phyloP scores from a whole-genome alignment of 2,888 invertebrate species.

The Abscondita cerata region DNA sequence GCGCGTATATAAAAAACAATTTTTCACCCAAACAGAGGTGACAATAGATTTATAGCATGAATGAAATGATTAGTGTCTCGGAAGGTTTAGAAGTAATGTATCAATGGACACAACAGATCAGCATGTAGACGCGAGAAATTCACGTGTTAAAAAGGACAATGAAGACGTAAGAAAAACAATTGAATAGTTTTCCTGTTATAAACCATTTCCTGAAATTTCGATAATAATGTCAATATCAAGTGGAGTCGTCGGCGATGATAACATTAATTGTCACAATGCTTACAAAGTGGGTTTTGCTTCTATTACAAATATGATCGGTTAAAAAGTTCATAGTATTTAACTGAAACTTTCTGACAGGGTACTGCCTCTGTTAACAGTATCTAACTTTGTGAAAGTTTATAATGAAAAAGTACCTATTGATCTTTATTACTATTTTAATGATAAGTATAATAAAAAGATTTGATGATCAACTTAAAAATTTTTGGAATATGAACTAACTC shows the following conservation, averaged over 20 bases:
- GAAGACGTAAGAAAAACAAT: slow-evolving; percentile 7
- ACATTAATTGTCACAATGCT: not conserved
- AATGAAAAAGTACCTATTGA: too few species aligned
- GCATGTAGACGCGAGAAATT: slow-evolving; percentile 52
- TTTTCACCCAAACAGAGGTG: too few species aligned
- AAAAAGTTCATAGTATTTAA: not conserved
- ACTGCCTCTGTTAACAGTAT: not conserved
- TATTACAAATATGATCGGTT: not conserved
- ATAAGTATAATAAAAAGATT: too few species aligned
- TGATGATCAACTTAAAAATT: too few species aligned
- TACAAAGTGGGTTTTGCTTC: not conserved
- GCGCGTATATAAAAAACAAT: too few species aligned
- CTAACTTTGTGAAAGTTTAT: too few species aligned
- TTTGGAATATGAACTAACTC: too few species aligned
- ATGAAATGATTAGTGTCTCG: slow-evolving; percentile 39
- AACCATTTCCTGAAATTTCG: not conserved
- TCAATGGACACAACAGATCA: slow-evolving; percentile 50
- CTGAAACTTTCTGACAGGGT: not conserved
- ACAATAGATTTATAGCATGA: slow-evolving; percentile 51
- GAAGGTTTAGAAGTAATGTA: slow-evolving; percentile 44
- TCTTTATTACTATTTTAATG: too few species aligned
- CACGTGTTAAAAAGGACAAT: slow-evolving; percentile 46
- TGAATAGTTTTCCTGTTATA: not conserved
- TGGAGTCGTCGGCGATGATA: not conserved
- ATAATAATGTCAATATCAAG: not conserved